Evolutionary conservation across 2,888 invertebrate genomes (phyloP), one percentile per base, ranked within the genome.

Genomic region (Dichetophora obliterata): DNA sequence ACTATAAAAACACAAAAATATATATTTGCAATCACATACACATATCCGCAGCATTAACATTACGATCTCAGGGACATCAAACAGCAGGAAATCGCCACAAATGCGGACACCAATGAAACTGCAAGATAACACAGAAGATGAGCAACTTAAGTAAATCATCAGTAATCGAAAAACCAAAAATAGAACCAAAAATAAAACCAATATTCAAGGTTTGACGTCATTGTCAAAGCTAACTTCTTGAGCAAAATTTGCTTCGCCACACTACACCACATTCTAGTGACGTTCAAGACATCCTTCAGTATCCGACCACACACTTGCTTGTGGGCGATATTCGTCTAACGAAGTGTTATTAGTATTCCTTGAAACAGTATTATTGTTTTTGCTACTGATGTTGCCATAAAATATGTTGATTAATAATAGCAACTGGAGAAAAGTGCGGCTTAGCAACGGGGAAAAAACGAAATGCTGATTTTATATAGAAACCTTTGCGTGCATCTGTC

Each of bases 151-250:
- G 43, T 11, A 43, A 43, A 14, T 14, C 43, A 43, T 43, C 14
- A 43, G 43, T 43, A 43, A 11, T 43, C 43, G 43, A 43, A 11
- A 43, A 43, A 43, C 43, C 43, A 43, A 43, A 43, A 43, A 37
- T 37, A 37, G n/a, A n/a, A n/a, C n/a, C n/a, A n/a, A n/a, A n/a
- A n/a, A 43, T 43, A 43, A 4, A 11, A 43, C 1, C 5, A 43
- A 43, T 11, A 43, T 14, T 43, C 43, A 43, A 59, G 59, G 59
- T 59, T 59, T 59, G 59, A 59, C 59, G 59, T 59, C 59, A 59
- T 31, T 59, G 27, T 31, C 14, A 27, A 14, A 59, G 24, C 59
- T 27, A 24, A 59, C n/a, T 22, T 27, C 59, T 24, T 14, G 8
- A 31, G 27, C 14, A 31, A 16, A 22, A n/a, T n/a, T n/a, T n/a